These are phyloP conservation scores for Chelon labrosus DNA, from an alignment of 2,797 vertebrate species.

Conservation along the genomic window DNA sequence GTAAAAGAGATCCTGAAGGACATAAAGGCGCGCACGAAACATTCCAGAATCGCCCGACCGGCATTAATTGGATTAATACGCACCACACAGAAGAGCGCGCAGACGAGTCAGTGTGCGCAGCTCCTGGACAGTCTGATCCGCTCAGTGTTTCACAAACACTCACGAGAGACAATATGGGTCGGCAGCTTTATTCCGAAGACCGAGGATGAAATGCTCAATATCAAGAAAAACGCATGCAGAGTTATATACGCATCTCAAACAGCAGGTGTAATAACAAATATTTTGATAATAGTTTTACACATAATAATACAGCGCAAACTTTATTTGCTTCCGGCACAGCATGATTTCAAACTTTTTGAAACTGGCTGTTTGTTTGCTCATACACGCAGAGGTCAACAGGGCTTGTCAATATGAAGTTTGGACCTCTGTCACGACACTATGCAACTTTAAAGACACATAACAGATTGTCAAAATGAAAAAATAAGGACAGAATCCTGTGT, in stretches of 20 bases:
- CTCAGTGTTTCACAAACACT: conserved; percentile 78
- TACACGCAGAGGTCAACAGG: background rate
- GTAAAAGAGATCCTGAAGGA: conserved; percentile 85
- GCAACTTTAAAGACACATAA: background rate
- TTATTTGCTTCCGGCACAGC: background rate
- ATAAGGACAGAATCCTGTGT: background rate
- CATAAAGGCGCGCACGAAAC: conserved; percentile 76
- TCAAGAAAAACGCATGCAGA: conserved; percentile 80
- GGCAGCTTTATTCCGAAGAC: conserved; percentile 77
- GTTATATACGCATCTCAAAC: conserved; percentile 74
- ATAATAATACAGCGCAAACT: background rate
- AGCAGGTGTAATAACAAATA: conserved; percentile 72
- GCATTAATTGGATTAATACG: conserved; percentile 83
- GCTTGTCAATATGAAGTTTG: conserved; percentile 47
- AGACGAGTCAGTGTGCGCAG: conserved; percentile 60
- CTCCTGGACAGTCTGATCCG: conserved; percentile 77
- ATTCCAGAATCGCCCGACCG: conserved; percentile 49
- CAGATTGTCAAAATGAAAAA: too few relatives aligned
- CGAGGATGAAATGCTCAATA: conserved; percentile 56
- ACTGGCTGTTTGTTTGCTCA: background rate
- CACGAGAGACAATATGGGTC: conserved; percentile 80
- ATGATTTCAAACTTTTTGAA: background rate
- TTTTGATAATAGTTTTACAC: fast-evolving
- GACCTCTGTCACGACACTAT: conserved; percentile 9
- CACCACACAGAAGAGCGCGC: conserved; percentile 55